Percentiles rank a stretch among this genome's conserved stretches.
These are phyloP conservation scores for Chalcosyrphus nemorum DNA, from an alignment of 2,888 invertebrate species.

Conservation along the genomic window DNA sequence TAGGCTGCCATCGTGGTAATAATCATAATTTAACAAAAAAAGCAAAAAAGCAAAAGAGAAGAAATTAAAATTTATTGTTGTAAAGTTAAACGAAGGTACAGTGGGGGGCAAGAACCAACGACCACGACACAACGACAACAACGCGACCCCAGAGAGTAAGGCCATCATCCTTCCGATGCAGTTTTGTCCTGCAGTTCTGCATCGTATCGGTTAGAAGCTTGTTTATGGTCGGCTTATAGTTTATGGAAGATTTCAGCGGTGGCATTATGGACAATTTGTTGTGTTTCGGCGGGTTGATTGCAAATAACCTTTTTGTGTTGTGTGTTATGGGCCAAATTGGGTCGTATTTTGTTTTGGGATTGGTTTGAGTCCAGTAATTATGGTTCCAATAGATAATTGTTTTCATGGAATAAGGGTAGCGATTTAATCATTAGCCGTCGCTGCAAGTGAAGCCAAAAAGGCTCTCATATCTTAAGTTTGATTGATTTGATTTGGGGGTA, in stretches of 20 bases:
- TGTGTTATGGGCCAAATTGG: slow-evolving; percentile 46
- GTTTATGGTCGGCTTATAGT: slow-evolving; percentile 58
- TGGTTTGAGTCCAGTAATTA: slow-evolving; percentile 49
- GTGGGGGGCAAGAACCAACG: not conserved
- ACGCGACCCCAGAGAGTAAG: no score
- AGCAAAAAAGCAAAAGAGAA: slow-evolving; percentile 39
- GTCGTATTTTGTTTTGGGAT: slow-evolving; percentile 63
- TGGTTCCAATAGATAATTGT: slow-evolving; percentile 43
- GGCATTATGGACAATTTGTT: slow-evolving; percentile 67
- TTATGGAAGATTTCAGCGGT: slow-evolving; percentile 59
- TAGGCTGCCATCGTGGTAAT: slow-evolving; percentile 65
- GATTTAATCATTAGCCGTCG: not conserved
- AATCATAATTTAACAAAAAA: slow-evolving; percentile 67
- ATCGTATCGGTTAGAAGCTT: slow-evolving; percentile 39
- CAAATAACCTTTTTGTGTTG: no score
- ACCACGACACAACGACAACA: slow-evolving; percentile 2
- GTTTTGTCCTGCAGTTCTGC: not conserved
- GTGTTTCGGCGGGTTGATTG: slow-evolving; percentile 27
- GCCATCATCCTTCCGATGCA: slow-evolving; percentile 19
- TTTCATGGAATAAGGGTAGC: slow-evolving; percentile 7
- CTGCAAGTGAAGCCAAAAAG: slow-evolving; percentile 5
- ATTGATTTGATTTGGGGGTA: slow-evolving; percentile 5
- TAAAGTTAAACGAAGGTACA: slow-evolving; percentile 47
- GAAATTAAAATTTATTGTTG: slow-evolving; percentile 66
- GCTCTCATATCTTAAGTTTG: not conserved